Conservation (phyloP, 1,140 invertebrate species). For the Diabrotica undecimpunctata region DNA sequence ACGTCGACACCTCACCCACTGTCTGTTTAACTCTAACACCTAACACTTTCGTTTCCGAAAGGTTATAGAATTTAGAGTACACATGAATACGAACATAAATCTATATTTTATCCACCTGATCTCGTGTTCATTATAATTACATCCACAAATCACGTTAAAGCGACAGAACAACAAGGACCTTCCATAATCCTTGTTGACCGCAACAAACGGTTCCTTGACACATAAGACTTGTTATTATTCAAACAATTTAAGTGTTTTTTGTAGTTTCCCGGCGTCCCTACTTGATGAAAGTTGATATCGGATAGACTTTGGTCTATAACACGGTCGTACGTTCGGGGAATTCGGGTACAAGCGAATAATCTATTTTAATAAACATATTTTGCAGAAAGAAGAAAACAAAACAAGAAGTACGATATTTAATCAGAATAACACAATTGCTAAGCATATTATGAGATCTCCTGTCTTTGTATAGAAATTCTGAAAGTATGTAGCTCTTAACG, state of each 20-base stretch:
- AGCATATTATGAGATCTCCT: too few relatives aligned
- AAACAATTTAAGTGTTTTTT: slow-evolving; percentile 27
- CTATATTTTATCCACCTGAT: neutral
- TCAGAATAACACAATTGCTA: too few relatives aligned
- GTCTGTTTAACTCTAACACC: too few relatives aligned
- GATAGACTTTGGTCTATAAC: slow-evolving; percentile 14
- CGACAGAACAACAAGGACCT: slow-evolving; percentile 14
- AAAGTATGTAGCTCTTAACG: too few relatives aligned
- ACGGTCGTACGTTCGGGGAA: neutral
- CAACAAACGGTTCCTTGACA: slow-evolving; percentile 13
- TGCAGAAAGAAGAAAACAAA: too few relatives aligned
- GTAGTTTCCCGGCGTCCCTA: slow-evolving; percentile 16
- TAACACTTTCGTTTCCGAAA: too few relatives aligned
- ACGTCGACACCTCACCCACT: too few relatives aligned
- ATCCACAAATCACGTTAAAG: slow-evolving; percentile 8
- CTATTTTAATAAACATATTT: too few relatives aligned
- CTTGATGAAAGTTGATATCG: slow-evolving; percentile 29
- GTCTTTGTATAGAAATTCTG: too few relatives aligned
- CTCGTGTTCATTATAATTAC: neutral
- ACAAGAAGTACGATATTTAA: too few relatives aligned
- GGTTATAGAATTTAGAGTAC: too few relatives aligned
- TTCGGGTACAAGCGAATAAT: too few relatives aligned
- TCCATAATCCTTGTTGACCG: slow-evolving; percentile 17
- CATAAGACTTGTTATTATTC: slow-evolving; percentile 16
- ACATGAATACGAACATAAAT: neutral